A percentile compares a stretch with the other conserved stretches of the same genome.
Conservation (phyloP, 2,113 vertebrate genomes). For the Chelonoidis abingdonii region DNA sequence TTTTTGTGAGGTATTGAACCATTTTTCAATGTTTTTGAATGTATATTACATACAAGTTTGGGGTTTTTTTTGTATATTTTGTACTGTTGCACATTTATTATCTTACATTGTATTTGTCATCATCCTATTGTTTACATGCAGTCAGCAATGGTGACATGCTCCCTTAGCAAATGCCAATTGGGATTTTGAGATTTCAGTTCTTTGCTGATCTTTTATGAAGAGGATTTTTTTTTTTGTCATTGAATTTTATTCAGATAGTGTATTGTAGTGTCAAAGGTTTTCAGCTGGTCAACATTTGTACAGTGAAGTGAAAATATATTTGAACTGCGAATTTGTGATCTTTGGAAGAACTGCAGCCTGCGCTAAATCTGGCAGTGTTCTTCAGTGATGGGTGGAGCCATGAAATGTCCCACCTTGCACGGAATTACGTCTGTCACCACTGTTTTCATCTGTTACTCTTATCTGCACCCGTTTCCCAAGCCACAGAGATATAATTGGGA, state of each 20-base stretch:
- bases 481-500: constrained; percentile 38
- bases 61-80: constrained; percentile 69
- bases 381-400: background rate
- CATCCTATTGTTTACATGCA: constrained; percentile 61
- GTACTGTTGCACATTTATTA: constrained; percentile 56
- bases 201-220: constrained; percentile 58
- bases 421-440: background rate
- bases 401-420: background rate
- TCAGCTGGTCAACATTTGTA: constrained; percentile 67
- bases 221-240: constrained; percentile 59
- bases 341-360: constrained; percentile 1
- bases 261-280: constrained; percentile 58
- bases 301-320: constrained; percentile 69
- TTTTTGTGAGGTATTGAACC: constrained; percentile 55
- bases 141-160: constrained; percentile 57
- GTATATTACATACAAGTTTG: constrained; percentile 66
- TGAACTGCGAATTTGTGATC: constrained; percentile 43
- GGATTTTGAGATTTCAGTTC: constrained; percentile 65
- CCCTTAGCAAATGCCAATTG: constrained; percentile 57
- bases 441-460: background rate
- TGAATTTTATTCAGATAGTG: constrained; percentile 65
- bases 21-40: constrained; percentile 50
- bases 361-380: background rate
- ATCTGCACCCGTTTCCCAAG: constrained; percentile 33
- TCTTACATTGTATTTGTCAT: constrained; percentile 58